Conservation (phyloP, 1,140 invertebrate species). For the Carcinoscorpius rotundicauda region DNA sequence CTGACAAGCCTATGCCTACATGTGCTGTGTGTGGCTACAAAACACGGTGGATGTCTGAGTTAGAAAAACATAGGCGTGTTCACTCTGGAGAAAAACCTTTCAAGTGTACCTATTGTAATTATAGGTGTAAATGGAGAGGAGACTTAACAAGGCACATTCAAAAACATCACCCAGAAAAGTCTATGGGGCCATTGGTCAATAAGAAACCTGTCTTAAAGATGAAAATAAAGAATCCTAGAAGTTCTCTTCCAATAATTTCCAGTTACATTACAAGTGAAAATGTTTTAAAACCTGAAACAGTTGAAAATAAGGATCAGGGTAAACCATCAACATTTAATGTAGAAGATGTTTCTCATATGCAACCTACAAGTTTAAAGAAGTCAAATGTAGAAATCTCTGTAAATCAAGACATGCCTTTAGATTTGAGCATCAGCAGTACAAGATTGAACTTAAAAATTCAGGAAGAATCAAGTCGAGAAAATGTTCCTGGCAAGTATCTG, state of each 20-base stretch:
- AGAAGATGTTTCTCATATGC: too few relatives aligned
- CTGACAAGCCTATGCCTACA: constrained; percentile 20
- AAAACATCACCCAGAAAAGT: constrained; percentile 29
- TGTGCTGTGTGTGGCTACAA: constrained; percentile 61
- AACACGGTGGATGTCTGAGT: constrained; percentile 71
- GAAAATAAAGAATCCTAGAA: too few relatives aligned
- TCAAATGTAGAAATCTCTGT: too few relatives aligned
- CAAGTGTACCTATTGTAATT: constrained; percentile 32
- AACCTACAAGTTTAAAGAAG: too few relatives aligned
- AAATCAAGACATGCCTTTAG: too few relatives aligned
- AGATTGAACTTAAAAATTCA: background rate
- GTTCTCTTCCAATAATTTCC: background rate
- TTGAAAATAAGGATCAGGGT: too few relatives aligned
- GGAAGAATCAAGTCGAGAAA: background rate
- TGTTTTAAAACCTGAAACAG: background rate
- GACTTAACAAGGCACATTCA: constrained; percentile 36
- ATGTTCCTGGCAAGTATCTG: constrained; percentile 1
- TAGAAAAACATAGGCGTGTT: constrained; percentile 55
- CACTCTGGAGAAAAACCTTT: constrained; percentile 41
- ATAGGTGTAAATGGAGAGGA: constrained; percentile 40
- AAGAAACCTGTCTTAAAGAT: too few relatives aligned
- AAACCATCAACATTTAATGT: too few relatives aligned
- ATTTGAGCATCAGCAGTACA: background rate
- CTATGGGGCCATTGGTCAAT: too few relatives aligned
- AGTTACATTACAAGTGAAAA: constrained; percentile 4